phyloP scores from a whole-genome alignment of 2,797 vertebrate genomes.

The Graptemys geographica region DNA sequence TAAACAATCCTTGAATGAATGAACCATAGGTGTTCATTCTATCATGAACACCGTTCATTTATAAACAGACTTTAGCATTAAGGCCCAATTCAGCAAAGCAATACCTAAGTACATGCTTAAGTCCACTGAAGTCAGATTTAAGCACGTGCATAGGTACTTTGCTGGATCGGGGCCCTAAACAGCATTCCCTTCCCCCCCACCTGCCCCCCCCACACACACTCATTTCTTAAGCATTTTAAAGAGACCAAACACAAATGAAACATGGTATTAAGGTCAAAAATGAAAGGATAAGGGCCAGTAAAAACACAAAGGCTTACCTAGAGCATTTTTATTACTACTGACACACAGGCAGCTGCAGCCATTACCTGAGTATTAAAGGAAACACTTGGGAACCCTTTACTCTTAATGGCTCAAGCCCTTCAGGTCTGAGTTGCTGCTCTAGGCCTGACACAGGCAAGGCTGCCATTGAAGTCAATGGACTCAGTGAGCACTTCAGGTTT shows the following conservation, averaged over 20 bases:
- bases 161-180: neutral
- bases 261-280: neutral
- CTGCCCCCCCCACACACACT: accelerated
- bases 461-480: neutral
- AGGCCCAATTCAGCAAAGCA: too few species aligned
- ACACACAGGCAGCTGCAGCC: neutral
- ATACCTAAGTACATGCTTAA: neutral
- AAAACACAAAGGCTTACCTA: too few species aligned
- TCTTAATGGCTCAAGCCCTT: neutral
- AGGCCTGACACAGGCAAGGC: neutral
- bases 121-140: neutral
- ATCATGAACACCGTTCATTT: neutral
- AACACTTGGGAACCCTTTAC: neutral
- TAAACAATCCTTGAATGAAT: neutral
- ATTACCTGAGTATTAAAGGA: neutral
- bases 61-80: neutral
- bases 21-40: neutral
- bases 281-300: neutral
- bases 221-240: neutral
- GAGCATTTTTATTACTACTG: neutral
- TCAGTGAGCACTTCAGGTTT: neutral
- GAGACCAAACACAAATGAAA: neutral
- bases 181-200: neutral
- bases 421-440: neutral
- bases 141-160: neutral